A percentile compares a stretch with the other conserved stretches of the same genome.
Conservation (phyloP, 2,797 vertebrate genomes). For the Epinephelus coioides region DNA sequence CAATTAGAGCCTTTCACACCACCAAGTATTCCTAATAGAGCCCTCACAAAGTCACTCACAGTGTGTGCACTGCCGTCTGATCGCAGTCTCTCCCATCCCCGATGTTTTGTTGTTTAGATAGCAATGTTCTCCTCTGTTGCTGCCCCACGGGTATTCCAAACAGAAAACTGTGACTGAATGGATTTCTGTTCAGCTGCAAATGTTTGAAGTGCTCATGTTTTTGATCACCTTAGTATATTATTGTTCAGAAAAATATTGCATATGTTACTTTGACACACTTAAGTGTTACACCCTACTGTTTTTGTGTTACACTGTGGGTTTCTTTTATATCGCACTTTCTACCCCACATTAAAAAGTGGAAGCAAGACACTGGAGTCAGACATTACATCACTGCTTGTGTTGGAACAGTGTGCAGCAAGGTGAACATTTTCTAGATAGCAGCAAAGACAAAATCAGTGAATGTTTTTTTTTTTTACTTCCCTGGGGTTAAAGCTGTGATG, state of each 20-base stretch:
- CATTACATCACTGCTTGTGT: slow-evolving; percentile 34
- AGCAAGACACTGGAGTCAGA: slow-evolving; percentile 6
- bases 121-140: slow-evolving; percentile 13
- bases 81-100: slow-evolving; percentile 15
- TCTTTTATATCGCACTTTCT: slow-evolving; percentile 5
- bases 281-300: neutral
- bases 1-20: slow-evolving; percentile 33
- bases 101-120: slow-evolving; percentile 10
- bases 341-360: slow-evolving; percentile 16
- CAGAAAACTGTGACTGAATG: slow-evolving; percentile 13
- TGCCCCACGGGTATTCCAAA: slow-evolving; percentile 6
- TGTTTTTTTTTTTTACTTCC: neutral
- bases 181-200: slow-evolving; percentile 20
- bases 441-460: slow-evolving; percentile 13
- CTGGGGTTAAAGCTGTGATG: slow-evolving; percentile 9
- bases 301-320: neutral
- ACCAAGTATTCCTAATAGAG: slow-evolving; percentile 10
- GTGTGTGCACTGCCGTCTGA: slow-evolving; percentile 9
- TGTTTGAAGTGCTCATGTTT: slow-evolving; percentile 9
- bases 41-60: slow-evolving; percentile 9
- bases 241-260: neutral
- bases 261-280: neutral
- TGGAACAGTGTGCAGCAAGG: slow-evolving; percentile 6
- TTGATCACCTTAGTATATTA: neutral
- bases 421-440: slow-evolving; percentile 8